Conservation (phyloP, 64 coral and sea anemone genomes). For the Dendrophyllia cribrosa region DNA sequence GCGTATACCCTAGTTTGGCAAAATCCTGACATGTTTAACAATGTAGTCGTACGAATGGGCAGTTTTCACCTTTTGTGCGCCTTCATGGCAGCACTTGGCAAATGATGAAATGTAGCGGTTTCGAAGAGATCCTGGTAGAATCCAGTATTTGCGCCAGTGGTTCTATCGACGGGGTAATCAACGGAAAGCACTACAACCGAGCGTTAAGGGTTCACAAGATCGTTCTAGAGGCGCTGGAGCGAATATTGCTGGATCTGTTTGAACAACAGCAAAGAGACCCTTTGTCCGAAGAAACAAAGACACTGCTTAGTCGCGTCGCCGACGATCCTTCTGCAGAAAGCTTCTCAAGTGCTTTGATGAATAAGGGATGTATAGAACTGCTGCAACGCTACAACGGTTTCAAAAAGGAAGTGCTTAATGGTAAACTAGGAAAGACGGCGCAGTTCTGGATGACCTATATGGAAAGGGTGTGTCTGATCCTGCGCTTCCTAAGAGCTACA, state of each 20-base stretch:
- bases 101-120: slow-evolving; percentile 22
- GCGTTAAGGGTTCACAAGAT: slow-evolving; percentile 9
- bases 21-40: neutral
- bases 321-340: slow-evolving; percentile 6
- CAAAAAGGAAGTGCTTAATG: neutral
- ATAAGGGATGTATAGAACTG: slow-evolving; percentile 1
- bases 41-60: slow-evolving; percentile 41
- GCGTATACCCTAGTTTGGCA: slow-evolving; percentile 25
- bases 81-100: neutral
- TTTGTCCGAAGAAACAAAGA: neutral
- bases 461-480: slow-evolving; percentile 40
- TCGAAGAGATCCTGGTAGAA: slow-evolving; percentile 41
- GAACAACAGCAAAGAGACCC: neutral
- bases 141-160: slow-evolving; percentile 14
- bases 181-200: slow-evolving; percentile 28
- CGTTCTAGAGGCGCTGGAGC: neutral
- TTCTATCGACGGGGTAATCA: neutral
- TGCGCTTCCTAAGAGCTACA: neutral
- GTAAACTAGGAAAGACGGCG: slow-evolving; percentile 26
- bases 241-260: neutral
- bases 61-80: slow-evolving; percentile 7
- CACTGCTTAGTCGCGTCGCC: neutral
- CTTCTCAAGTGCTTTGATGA: neutral
- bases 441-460: slow-evolving; percentile 47
- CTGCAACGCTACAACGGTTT: neutral